Evolutionary conservation across 2,113 vertebrate genomes (phyloP), one percentile per base, ranked within the genome.

Genomic region (Mionectes macconnelli): DNA sequence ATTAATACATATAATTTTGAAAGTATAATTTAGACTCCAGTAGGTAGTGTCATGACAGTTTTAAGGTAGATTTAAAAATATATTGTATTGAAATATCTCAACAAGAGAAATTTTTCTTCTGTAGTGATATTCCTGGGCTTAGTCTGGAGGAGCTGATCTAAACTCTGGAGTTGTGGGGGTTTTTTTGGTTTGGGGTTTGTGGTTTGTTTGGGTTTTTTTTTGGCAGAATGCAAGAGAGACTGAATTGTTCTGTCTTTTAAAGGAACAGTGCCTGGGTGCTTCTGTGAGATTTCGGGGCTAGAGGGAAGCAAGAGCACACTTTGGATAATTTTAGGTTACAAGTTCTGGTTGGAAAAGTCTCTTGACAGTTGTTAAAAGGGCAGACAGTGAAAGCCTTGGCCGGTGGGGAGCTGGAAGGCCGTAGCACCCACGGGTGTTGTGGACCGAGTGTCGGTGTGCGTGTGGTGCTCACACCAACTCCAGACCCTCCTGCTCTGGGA

Each of bases 1-100:
- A 96, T 94, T 96, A 96, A 94, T 89, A 60, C 24, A 33, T 97
- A 47, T 93, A 93, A 96, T 96, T 95, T 89, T 42, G 59, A 30
- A 95, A 83, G 80, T 88, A 63, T 89, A 85, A 95, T 94, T 95
- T 95, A 96, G 76, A 45, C n/a, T 79, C 73, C 1, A 2, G 76
- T 80, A 86, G 93, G 91, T 64, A 93, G 33, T 37, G 42, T 77
- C 64, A n/a, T 50, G 53, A 79, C 70, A 62, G 57, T 90, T 91
- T 94, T 93, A 90, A 89, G 85, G 81, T 63, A 94, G 53, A 50
- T 59, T 89, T 84, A 24, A 91, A 94, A 88, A 64, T 83, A 55
- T 50, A 31, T 33, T 31, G 8, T 59, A 37, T 49, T n/a, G 84
- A 94, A 94, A 74, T 89, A 83, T 74, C 59, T 76, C 66, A 83